Evolutionary conservation across 1,140 invertebrate species (phyloP), one percentile per base, ranked within the genome.

Genomic region (Drosophila repleta): DNA sequence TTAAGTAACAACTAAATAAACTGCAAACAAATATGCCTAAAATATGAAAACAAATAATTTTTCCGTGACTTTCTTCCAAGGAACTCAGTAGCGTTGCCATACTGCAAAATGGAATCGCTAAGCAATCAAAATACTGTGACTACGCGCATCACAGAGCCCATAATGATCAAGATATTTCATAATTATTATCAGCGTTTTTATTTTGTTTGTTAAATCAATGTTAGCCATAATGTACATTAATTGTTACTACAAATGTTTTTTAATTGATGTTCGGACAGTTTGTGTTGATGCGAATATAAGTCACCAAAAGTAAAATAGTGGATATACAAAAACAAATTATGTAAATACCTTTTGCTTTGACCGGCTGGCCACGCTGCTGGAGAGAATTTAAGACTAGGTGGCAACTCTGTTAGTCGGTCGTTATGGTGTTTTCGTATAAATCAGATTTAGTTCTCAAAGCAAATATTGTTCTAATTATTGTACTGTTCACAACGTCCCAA

Each of bases 341-440:
- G n/a, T n/a, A n/a, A n/a, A 15, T 3, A 6, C n/a, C 4, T 15
- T 24, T 49, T 26, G 13, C 46, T 8, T 13, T 20, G 37, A 4
- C 53, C 13, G 18, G 1, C n/a, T 11, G n/a, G 4, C 43, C 41
- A 41, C 55, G 11, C 43, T 41, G 11, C 7, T 58, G 45, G 3
- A 15, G 8, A 41, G 5, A 41, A 52, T 4, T 46, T 6, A 7
- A 7, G 26, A 24, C 21, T 29, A 45, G 51, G n/a, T 64, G 67
- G 39, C 67, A 70, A 51, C 67, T 26, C 67, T 65, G n/a, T 52
- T 26, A 17, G 60, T 62, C 45, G 64, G 61, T 68, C 57, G 70
- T 68, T 68, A 73, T 73, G 70, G 49, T 68, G 51, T 67, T 73
- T 73, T 57, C 46, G 55, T 67, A 73, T 49, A 64, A 58, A 41